Evolutionary conservation across 2,888 invertebrate genomes (phyloP).

Genomic region (Nephrotoma appendiculata): DNA sequence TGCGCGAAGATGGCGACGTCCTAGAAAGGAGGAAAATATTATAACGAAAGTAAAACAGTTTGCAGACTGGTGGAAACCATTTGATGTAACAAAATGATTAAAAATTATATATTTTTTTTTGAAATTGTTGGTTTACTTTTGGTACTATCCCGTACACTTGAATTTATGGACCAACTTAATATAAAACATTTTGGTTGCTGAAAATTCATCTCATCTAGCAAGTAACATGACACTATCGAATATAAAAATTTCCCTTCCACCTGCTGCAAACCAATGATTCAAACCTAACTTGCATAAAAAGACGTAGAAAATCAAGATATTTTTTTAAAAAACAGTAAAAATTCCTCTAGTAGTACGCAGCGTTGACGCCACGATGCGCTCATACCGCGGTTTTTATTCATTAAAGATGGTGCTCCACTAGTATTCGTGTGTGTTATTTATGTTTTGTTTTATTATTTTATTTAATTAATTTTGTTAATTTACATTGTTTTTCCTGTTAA

Average conservation of each 20-base stretch:
- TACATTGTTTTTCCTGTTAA: neutral
- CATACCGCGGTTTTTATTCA: neutral
- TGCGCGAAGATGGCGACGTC: constrained; percentile 72
- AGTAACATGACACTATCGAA: neutral
- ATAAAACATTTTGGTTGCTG: too few species aligned
- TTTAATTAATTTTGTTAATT: neutral
- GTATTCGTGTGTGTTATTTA: neutral
- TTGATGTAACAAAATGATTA: constrained; percentile 36
- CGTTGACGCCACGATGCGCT: constrained; percentile 31
- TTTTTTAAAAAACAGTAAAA: neutral
- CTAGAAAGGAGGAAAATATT: constrained; percentile 41
- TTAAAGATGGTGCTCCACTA: neutral
- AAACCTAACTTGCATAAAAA: neutral
- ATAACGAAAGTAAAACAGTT: constrained; percentile 54
- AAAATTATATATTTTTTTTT: neutral
- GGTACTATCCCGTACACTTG: too few species aligned
- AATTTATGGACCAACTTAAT: too few species aligned
- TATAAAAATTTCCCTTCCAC: neutral
- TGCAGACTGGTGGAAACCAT: constrained; percentile 52
- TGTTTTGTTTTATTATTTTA: constrained; percentile 1
- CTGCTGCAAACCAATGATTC: neutral
- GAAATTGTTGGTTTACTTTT: too few species aligned
- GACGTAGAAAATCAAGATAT: neutral
- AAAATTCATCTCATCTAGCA: neutral
- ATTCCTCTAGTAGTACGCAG: neutral